Evolutionary conservation across 35 echinoderm and acorn worm genomes (phyloP), one percentile per base, ranked within the genome.

Genomic region (Lytechinus variegatus): DNA sequence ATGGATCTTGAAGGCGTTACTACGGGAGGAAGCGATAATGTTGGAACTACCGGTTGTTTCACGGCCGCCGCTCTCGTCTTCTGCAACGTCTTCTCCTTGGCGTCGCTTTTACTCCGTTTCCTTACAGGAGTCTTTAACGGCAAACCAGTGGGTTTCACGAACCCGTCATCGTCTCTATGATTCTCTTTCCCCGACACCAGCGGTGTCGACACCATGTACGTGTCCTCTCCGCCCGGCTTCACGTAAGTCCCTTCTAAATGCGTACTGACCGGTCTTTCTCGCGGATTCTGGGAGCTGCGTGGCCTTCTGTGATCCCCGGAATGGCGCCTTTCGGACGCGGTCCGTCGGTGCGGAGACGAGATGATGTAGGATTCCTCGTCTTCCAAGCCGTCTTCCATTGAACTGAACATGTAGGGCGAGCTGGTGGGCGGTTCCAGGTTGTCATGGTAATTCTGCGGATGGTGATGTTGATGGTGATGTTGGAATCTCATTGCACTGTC

Each of bases 371-470:
- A 95, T 86, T 99, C 97, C 4, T 95, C 86, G 33, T 99, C 96
- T 92, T 98, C 98, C 14, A 98, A 87, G 11, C 97, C 97, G 28
- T 98, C 97, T 90, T 98, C 98, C 97, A 99, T 98, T 60, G 98
- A 99, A 79, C 97, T 98, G 54, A 99, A 98, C 66, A 89, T 95
- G 89, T 96, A 99, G 3, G 96, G 97, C 24, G 97, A 97, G 92
- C 97, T 99, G 28, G 97, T 97, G 3, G 97, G 96, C 1, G 94
- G 95, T 27, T 97, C 95, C 21, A 99, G 96, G 66, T 95, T 96
- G 54, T 95, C 87, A 54, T 95, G 87, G 92, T 96, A 93, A 52
- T 94, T 88, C 8, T 94, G 92, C 28, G 87, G 72, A 28, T 86
- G 92, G 16, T 94, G 72, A 28, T 86, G 95, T 27, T 94, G 95